Percentiles rank a stretch among this genome's conserved stretches.
Evolutionary conservation across 2,113 vertebrate genomes (phyloP).

Genomic region (Machaerirhynchus nigripectus): DNA sequence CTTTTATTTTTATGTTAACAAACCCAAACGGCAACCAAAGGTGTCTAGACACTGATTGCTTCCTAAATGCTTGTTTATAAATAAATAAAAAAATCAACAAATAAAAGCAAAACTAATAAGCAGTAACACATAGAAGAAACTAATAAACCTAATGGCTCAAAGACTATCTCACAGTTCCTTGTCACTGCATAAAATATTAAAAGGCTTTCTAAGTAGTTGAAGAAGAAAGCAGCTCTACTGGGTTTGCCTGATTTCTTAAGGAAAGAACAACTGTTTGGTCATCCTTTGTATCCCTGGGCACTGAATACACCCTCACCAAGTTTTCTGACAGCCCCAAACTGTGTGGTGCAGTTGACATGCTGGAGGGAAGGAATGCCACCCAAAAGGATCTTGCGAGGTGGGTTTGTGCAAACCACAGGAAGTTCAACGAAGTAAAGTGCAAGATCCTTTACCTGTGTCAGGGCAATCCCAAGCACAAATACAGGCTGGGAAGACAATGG

Average conservation of each 20-base stretch:
- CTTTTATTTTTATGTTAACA: neutral
- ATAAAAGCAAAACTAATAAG: neutral
- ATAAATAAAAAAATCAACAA: neutral
- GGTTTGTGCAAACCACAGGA: neutral
- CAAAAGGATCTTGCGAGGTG: neutral
- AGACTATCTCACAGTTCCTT: neutral
- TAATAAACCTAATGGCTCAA: neutral
- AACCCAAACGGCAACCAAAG: neutral
- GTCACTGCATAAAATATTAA: neutral
- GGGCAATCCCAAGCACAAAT: neutral
- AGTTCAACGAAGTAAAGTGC: too few relatives aligned
- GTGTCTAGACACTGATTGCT: neutral
- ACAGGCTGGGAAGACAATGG: neutral
- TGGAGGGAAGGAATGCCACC: neutral
- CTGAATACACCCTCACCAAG: neutral
- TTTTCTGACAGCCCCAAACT: neutral
- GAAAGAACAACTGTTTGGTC: neutral
- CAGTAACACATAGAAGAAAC: neutral
- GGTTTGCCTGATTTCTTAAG: neutral
- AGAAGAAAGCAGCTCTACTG: neutral
- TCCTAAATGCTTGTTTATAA: neutral
- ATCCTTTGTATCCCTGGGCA: neutral
- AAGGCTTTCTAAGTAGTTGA: neutral
- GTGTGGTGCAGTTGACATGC: neutral
- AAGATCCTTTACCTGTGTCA: neutral